Evolutionary conservation across 2,888 invertebrate genomes (phyloP), one percentile per base, ranked within the genome.

Genomic region (Tenthredo distinguenda): DNA sequence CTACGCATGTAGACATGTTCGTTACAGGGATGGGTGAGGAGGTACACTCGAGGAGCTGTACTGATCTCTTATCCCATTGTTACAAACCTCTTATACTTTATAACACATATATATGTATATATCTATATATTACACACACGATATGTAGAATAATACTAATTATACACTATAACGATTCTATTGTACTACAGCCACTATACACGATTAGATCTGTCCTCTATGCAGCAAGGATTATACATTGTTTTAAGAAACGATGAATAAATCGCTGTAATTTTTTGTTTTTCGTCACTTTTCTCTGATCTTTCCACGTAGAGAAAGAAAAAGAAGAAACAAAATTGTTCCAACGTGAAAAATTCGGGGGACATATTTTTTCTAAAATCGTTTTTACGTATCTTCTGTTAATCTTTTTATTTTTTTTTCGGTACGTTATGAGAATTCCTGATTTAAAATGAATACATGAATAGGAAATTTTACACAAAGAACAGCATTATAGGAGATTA

Each of bases 61-160:
- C 62, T 62, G 62, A 62, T 62, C 62, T 62, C 62, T 62, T 62
- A 62, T 62, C 62, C 62, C 62, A 62, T 62, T 62, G 62, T 62
- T 62, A 62, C 62, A 26, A 26, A 21, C 26, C 21, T 62, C 62
- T 62, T 62, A 21, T 21, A 62, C 26, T 26, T 12, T 21, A 62
- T 1, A 21, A 26, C 15, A 26, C 26, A 2, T 10, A 26, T 58
- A 58, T 58, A 58, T 21, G 0, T 58, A 26, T 26, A 21, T 62
- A 10, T 62, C 3, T 26, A 21, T 26, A 62, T 62, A 62, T 18
- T 62, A 50, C 18, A 50, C 62, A 21, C 9, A 21, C 2, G 26
- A 26, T 62, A 62, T 62, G 62, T 26, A 62, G 26, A 26, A 55
- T 55, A 62, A 62, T 62, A 62, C 62, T 62, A 62, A 62, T 62